phyloP scores from a whole-genome alignment of 64 coral and sea anemone genomes.

The Catalaphyllia jardinei region DNA sequence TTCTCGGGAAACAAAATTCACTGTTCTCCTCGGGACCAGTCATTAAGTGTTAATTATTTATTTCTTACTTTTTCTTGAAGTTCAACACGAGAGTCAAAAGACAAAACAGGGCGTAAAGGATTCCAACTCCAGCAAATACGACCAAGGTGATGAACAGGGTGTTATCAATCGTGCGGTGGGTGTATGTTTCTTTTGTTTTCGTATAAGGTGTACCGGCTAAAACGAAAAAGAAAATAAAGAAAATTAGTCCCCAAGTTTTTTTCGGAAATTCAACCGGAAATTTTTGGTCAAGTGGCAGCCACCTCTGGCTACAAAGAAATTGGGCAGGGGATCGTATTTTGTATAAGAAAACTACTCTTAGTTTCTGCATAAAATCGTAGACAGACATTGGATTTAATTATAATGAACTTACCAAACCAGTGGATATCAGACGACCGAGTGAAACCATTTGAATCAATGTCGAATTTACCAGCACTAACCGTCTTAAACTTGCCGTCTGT shows the following conservation, averaged over 20 bases:
- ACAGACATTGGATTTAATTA: not conserved
- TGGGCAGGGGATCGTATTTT: too few relatives aligned
- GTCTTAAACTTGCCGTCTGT: slow-evolving; percentile 28
- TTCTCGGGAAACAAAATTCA: too few relatives aligned
- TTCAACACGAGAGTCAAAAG: slow-evolving; percentile 48
- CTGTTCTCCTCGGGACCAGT: too few relatives aligned
- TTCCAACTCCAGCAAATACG: slow-evolving; percentile 58
- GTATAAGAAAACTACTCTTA: too few relatives aligned
- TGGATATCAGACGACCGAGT: not conserved
- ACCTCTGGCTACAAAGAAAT: too few relatives aligned
- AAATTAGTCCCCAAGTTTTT: too few relatives aligned
- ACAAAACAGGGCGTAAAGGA: slow-evolving; percentile 82
- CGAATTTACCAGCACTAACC: slow-evolving; percentile 35
- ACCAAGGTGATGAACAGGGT: slow-evolving; percentile 56
- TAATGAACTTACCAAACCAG: slow-evolving; percentile 31
- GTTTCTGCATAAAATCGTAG: not conserved
- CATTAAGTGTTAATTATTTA: too few relatives aligned
- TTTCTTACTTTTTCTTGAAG: slow-evolving; percentile 73
- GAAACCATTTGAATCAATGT: slow-evolving; percentile 29
- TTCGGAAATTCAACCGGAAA: too few relatives aligned
- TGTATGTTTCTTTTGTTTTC: slow-evolving; percentile 55
- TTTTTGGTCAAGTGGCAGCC: too few relatives aligned
- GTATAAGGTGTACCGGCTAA: slow-evolving; percentile 78
- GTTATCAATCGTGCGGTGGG: slow-evolving; percentile 58
- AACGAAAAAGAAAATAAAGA: not conserved